A percentile compares a stretch with the other conserved stretches of the same genome.
phyloP scores from a whole-genome alignment of 1,140 invertebrate species.

The Rhyacophila brunnea region DNA sequence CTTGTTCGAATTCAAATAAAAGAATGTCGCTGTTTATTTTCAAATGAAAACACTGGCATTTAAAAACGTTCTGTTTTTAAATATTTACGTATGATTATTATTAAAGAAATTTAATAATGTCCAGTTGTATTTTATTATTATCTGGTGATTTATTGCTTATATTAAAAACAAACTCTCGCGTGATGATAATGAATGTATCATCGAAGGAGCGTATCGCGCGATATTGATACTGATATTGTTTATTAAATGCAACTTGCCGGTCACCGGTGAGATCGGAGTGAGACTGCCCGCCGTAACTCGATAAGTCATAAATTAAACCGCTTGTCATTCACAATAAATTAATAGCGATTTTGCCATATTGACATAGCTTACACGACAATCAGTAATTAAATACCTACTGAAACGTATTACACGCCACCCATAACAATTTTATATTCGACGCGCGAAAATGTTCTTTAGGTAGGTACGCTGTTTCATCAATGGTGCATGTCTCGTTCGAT shows the following conservation, averaged over 20 bases:
- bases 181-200: too few relatives aligned
- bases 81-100: too few relatives aligned
- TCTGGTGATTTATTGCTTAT: too few relatives aligned
- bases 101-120: too few relatives aligned
- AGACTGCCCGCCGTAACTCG: conserved; percentile 21
- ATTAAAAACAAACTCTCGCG: too few relatives aligned
- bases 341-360: conserved; percentile 31
- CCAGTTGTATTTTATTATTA: too few relatives aligned
- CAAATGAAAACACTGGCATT: too few relatives aligned
- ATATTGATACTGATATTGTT: conserved; percentile 9
- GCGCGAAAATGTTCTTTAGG: not conserved
- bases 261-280: conserved; percentile 16
- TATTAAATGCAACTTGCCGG: conserved; percentile 3
- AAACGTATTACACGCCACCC: not conserved
- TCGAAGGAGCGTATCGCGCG: not conserved
- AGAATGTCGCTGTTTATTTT: too few relatives aligned
- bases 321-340: conserved; percentile 32
- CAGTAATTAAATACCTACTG: conserved; percentile 4
- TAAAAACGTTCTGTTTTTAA: too few relatives aligned
- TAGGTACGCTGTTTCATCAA: too few relatives aligned
- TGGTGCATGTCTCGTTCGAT: too few relatives aligned
- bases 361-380: conserved; percentile 19
- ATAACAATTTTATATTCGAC: not conserved
- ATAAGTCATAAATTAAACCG: conserved; percentile 27
- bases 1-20: too few relatives aligned